Base-by-base conservation (phyloP, 2,113 vertebrate species). In the Hypomesus transpacificus region DNA sequence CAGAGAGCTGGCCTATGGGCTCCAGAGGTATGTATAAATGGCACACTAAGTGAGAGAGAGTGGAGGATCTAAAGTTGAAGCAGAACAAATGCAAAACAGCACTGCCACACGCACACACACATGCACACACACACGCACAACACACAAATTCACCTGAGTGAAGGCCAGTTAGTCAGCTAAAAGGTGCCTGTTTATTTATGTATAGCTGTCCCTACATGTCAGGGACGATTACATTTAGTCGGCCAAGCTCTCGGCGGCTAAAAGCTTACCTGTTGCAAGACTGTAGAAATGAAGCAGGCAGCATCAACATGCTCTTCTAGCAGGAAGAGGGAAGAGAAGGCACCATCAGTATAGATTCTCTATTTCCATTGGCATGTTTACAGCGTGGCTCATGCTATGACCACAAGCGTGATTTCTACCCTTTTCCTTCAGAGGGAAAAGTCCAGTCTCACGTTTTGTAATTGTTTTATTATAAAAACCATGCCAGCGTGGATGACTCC, bases 381-480 rank as follows among this genome's bases (percentile, higher is more conserved):
- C 51, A 80, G 65, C 75, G 31, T n/a, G 68, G 75, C 79, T 84
- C 72, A 73, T 69, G 58, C 63, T 79, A 78, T 76, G 65, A 76
- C 78, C 73, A 75, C 79, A 84, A 74, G 50, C 50, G 65, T 39
- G 70, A 79, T 80, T 72, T 58, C 53, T 82, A 73, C 77, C 34
- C 31, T 77, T 78, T 84, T 68, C 76, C 75, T 84, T 85, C 74
- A 69, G 59, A 50, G 18, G 20, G 31, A 77, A 78, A 78, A 76
- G 70, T 51, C 26, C 3, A 52, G 71, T 69, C 85, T 82, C 74
- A 75, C 77, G 53, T 68, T 59, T 53, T 68, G 73, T 79, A 80
- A 86, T 81, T 81, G 66, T 56, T 82, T 67, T 75, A 74, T 88
- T 88, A 86, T 82, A 79, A 72, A 56, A 90, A 82, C 66, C 74